Conservation (phyloP, 2,113 vertebrate genomes). For the Sinosuthora webbiana region DNA sequence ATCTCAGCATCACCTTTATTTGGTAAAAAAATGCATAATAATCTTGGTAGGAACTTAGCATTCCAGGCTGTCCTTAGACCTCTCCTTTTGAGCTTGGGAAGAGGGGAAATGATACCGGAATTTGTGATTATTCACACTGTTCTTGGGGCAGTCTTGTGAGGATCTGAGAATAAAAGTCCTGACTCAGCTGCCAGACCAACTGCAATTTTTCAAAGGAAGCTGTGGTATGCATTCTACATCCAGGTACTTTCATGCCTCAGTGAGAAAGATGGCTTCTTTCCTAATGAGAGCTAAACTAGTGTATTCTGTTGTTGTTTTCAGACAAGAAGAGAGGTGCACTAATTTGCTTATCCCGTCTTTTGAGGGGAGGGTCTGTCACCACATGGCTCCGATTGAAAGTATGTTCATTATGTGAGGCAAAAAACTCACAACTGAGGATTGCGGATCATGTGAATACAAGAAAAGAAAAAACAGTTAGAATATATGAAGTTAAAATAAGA, state of each 20-base stretch:
- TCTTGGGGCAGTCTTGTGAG: not conserved
- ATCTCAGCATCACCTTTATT: not conserved
- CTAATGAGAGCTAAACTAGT: not conserved
- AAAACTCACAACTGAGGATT: not conserved
- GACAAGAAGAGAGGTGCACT: not conserved
- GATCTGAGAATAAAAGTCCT: not conserved
- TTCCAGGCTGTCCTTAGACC: not conserved
- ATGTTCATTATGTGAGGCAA: not conserved
- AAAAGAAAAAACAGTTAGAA: not conserved
- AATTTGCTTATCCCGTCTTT: not conserved
- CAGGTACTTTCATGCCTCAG: not conserved
- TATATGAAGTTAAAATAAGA: conserved; percentile 39
- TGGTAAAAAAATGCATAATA: not conserved
- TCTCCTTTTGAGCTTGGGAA: not conserved
- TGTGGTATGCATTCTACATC: not conserved
- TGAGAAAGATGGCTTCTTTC: not conserved
- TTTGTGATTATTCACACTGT: not conserved
- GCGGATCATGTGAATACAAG: not conserved
- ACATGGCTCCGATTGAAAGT: not conserved
- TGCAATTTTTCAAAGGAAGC: not conserved
- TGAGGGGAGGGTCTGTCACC: not conserved
- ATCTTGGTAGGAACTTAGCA: not conserved
- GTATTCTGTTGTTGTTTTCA: not conserved
- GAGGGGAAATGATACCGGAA: not conserved
- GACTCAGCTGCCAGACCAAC: not conserved